Evolutionary conservation across 2,888 invertebrate species (phyloP).

Genomic region (Nematopogon swammerdamellus): DNA sequence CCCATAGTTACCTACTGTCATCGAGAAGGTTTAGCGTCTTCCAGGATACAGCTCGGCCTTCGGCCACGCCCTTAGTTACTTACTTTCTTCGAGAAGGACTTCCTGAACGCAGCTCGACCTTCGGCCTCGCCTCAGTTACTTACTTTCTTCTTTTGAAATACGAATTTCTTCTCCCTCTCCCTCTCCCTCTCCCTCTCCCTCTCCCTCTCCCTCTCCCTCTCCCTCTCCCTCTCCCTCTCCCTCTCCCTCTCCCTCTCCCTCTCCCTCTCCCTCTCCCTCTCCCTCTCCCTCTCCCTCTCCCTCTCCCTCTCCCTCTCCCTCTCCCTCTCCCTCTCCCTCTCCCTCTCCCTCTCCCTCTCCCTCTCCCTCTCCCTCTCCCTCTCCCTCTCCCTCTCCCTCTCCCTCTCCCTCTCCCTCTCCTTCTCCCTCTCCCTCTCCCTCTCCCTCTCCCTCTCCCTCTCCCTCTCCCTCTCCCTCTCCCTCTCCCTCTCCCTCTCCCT

Average conservation of each 20-base stretch:
- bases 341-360: constrained; percentile 8
- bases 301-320: constrained; percentile 2
- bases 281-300: neutral
- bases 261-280: neutral
- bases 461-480: constrained; percentile 6
- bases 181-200: neutral
- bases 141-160: no score
- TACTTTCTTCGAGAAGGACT: no score
- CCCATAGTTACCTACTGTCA: no score
- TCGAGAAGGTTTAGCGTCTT: no score
- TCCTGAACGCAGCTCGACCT: no score
- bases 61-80: no score
- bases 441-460: constrained; percentile 5
- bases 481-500: neutral
- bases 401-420: constrained; percentile 3
- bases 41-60: no score
- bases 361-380: constrained; percentile 6
- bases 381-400: constrained; percentile 4
- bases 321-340: constrained; percentile 5
- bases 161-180: no score
- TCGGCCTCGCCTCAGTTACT: no score
- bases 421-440: neutral
- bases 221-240: neutral
- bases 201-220: neutral
- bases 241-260: neutral